phyloP scores from a whole-genome alignment of 1,140 invertebrate species.

The Drosophila pachea region DNA sequence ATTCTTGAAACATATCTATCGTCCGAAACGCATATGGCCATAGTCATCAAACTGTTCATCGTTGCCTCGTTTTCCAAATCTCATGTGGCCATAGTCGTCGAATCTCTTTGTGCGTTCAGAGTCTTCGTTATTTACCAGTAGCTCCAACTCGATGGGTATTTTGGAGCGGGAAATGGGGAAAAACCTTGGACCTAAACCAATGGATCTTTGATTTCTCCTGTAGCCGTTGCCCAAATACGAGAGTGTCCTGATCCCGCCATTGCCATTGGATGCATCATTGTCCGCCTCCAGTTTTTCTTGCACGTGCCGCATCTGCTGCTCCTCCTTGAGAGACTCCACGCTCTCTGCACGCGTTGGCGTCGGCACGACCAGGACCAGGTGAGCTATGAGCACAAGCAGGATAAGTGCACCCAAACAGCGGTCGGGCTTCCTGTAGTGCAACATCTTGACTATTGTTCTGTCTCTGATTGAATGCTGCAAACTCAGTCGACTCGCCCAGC shows the following conservation, averaged over 20 bases:
- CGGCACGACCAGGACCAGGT: constrained; percentile 26
- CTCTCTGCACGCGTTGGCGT: constrained; percentile 7
- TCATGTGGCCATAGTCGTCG: constrained; percentile 84
- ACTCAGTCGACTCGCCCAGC: background rate
- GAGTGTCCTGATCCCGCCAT: background rate
- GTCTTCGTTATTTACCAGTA: constrained; percentile 80
- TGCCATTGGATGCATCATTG: background rate
- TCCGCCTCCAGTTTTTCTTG: constrained; percentile 32
- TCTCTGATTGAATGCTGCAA: constrained; percentile 21
- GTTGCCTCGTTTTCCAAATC: constrained; percentile 81
- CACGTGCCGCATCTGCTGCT: constrained; percentile 22
- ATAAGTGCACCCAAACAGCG: constrained; percentile 11
- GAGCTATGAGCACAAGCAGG: constrained; percentile 19
- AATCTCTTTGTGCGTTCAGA: constrained; percentile 81
- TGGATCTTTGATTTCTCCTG: constrained; percentile 35
- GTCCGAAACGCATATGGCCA: constrained; percentile 83
- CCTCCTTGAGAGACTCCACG: constrained; percentile 30
- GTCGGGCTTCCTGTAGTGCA: constrained; percentile 20
- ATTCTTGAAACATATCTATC: constrained; percentile 46
- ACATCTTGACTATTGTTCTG: constrained; percentile 28
- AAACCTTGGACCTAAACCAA: constrained; percentile 24
- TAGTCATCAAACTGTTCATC: constrained; percentile 82
- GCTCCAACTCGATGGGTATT: constrained; percentile 69
- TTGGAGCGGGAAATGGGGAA: constrained; percentile 46
- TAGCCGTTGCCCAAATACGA: constrained; percentile 8